Conservation (phyloP, 2,888 invertebrate genomes). For the Xestia rhomboidea region DNA sequence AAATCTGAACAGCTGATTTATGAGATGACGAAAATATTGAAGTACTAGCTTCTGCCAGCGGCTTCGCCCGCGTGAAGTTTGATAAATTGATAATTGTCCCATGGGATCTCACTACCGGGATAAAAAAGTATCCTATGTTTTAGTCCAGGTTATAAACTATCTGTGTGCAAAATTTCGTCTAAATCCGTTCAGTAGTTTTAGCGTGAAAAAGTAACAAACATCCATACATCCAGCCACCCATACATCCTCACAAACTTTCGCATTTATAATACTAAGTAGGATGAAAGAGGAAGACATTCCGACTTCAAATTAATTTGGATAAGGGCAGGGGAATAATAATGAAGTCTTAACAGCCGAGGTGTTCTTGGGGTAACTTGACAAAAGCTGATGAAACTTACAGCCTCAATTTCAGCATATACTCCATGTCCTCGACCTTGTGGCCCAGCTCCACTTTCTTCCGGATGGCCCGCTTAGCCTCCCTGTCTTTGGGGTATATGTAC, state of each 20-base stretch:
- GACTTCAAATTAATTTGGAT: neutral
- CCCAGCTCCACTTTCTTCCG: conserved; percentile 92
- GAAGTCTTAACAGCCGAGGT: neutral
- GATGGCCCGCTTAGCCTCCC: conserved; percentile 93
- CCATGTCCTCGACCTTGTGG: conserved; percentile 91
- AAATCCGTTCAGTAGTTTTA: too few species aligned
- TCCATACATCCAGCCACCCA: too few species aligned
- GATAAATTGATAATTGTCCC: too few species aligned
- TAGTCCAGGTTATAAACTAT: too few species aligned
- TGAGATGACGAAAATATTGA: neutral
- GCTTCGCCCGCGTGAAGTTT: too few species aligned
- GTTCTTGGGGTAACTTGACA: neutral
- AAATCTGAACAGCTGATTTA: neutral
- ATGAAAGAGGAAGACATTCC: neutral
- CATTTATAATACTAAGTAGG: too few species aligned
- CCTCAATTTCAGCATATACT: conserved; percentile 92
- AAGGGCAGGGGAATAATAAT: neutral
- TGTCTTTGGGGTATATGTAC: conserved; percentile 95
- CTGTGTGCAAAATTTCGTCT: too few species aligned
- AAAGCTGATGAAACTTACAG: conserved; percentile 85
- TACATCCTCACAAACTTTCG: too few species aligned
- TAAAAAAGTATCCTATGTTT: too few species aligned
- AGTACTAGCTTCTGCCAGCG: too few species aligned
- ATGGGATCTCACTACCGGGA: too few species aligned
- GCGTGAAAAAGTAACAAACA: too few species aligned